Conservation (phyloP, 2,113 vertebrate species). For the Alligator mississippiensis region DNA sequence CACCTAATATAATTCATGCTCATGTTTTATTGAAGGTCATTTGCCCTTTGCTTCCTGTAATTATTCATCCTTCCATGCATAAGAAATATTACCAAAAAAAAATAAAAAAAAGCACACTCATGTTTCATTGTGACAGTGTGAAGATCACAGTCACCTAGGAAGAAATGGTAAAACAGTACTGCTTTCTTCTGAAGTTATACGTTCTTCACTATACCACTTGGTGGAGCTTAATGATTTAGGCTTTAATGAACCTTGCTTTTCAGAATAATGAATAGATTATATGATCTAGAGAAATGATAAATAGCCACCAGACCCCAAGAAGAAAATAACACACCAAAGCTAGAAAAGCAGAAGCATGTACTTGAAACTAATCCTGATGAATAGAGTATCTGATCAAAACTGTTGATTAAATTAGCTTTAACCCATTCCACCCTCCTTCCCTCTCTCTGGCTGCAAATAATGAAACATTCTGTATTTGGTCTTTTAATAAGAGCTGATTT, state of each 20-base stretch:
- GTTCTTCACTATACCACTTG: conserved; percentile 62
- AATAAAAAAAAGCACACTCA: neutral
- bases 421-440: neutral
- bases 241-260: neutral
- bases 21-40: neutral
- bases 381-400: neutral
- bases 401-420: neutral
- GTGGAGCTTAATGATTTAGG: conserved; percentile 69
- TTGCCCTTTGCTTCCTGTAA: neutral
- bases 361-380: rapidly evolving
- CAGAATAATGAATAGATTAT: neutral
- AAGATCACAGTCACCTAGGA: neutral
- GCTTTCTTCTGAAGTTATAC: neutral
- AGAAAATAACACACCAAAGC: neutral
- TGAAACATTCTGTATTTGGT: rapidly evolving
- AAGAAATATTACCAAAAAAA: neutral
- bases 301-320: neutral
- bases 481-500: neutral
- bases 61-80: neutral
- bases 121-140: neutral
- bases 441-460: neutral
- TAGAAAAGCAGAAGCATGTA: neutral
- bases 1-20: neutral
- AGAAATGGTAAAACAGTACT: rapidly evolving
- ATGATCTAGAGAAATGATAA: neutral